A percentile compares a stretch with the other conserved stretches of the same genome.
phyloP scores from a whole-genome alignment of 2,797 vertebrate species.

The Catharus ustulatus region DNA sequence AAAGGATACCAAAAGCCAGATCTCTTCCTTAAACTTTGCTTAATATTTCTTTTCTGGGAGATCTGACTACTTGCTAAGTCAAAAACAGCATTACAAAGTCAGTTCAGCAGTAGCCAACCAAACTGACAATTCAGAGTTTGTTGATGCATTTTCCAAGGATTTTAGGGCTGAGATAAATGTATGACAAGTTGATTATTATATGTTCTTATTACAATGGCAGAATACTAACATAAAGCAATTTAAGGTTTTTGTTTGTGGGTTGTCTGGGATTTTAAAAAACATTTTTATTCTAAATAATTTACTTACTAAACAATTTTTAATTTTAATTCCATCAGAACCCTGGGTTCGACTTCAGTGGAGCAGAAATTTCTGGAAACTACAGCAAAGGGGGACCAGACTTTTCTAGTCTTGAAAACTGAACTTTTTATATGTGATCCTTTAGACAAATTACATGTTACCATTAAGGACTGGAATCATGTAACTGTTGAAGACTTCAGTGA shows the following conservation, averaged over 20 bases:
- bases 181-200: accelerated
- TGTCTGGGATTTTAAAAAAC: not conserved
- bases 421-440: not conserved
- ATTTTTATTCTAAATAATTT: not conserved
- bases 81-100: not conserved
- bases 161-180: not conserved
- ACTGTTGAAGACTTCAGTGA: not conserved
- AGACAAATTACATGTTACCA: not conserved
- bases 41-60: not conserved
- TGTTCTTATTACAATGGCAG: not conserved
- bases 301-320: not conserved
- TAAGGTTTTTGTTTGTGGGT: not conserved
- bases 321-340: constrained; percentile 84
- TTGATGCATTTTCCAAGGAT: not conserved
- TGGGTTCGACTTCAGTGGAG: constrained; percentile 98
- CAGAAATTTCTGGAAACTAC: constrained; percentile 97
- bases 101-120: not conserved
- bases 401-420: constrained; percentile 89
- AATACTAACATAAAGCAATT: not conserved
- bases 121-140: not conserved
- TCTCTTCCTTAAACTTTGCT: not conserved
- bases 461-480: constrained; percentile 11
- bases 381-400: constrained; percentile 95
- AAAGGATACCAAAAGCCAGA: too few relatives aligned
- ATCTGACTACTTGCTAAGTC: not conserved